phyloP scores from a whole-genome alignment of 2,113 vertebrate species.

The Campylomormyrus tamandua region DNA sequence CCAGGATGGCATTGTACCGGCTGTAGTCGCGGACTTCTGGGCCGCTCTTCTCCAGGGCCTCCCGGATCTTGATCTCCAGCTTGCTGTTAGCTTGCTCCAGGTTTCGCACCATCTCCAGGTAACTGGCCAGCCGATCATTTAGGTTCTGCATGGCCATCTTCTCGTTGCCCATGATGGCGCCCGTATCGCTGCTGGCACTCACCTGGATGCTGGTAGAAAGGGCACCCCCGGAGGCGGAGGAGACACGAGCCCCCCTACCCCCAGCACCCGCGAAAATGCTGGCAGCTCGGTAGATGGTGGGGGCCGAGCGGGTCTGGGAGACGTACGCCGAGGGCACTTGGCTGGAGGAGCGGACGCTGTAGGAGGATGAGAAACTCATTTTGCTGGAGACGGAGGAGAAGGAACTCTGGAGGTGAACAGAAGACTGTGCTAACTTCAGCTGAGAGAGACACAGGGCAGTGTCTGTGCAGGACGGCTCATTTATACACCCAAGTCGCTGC shows the following conservation, averaged over 20 bases:
- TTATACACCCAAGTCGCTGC: slow-evolving; percentile 55
- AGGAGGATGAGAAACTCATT: slow-evolving; percentile 46
- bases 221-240: slow-evolving; percentile 45
- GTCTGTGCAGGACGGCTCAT: slow-evolving; percentile 43
- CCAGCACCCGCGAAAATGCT: slow-evolving; percentile 53
- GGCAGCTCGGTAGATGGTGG: slow-evolving; percentile 40
- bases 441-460: slow-evolving; percentile 54
- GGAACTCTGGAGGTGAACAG: background rate
- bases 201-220: slow-evolving; percentile 51
- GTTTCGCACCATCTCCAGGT: slow-evolving; percentile 64
- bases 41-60: slow-evolving; percentile 63
- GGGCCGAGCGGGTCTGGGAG: slow-evolving; percentile 41
- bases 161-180: slow-evolving; percentile 65
- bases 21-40: slow-evolving; percentile 66
- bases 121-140: slow-evolving; percentile 65
- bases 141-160: slow-evolving; percentile 72
- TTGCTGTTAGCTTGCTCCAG: slow-evolving; percentile 67
- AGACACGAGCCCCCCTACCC: slow-evolving; percentile 49
- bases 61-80: slow-evolving; percentile 65
- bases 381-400: slow-evolving; percentile 25
- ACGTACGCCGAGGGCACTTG: slow-evolving; percentile 25
- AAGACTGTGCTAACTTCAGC: slow-evolving; percentile 36
- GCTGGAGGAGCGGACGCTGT: slow-evolving; percentile 47
- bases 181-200: slow-evolving; percentile 36
- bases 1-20: slow-evolving; percentile 60